These are phyloP conservation scores for Zeuzera pyrina DNA, from an alignment of 2,888 invertebrate species.

Conservation along the genomic window DNA sequence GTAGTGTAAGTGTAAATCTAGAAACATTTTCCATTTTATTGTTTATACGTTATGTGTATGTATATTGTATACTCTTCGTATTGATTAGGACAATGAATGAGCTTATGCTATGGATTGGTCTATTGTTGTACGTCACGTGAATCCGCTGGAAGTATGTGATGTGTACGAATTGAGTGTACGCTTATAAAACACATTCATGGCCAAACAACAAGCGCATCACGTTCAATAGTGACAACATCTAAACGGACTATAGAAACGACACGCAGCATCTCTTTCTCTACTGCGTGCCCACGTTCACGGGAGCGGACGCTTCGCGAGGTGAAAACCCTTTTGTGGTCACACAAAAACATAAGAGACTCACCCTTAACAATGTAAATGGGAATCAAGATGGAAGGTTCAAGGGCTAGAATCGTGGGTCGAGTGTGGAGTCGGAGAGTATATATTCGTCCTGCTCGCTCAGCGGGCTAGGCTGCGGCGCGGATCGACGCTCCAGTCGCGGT, in stretches of 20 bases:
- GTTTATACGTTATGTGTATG: too few species aligned
- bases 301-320: conserved; percentile 52
- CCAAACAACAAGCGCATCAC: conserved; percentile 55
- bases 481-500: conserved; percentile 70
- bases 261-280: conserved; percentile 66
- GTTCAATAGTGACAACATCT: conserved; percentile 65
- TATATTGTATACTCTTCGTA: too few species aligned
- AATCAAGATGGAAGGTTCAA: conserved; percentile 58
- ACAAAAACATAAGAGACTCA: conserved; percentile 54
- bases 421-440: conserved; percentile 37
- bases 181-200: conserved; percentile 54
- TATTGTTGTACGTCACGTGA: too few species aligned
- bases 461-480: conserved; percentile 65
- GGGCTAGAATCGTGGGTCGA: conserved; percentile 57
- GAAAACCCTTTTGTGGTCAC: conserved; percentile 60
- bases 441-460: conserved; percentile 64
- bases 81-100: too few species aligned
- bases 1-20: too few species aligned
- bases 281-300: conserved; percentile 45
- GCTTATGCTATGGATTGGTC: too few species aligned
- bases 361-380: conserved; percentile 50
- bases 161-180: conserved; percentile 38
- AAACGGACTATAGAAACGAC: conserved; percentile 50
- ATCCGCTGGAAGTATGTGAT: too few species aligned
- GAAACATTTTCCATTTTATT: too few species aligned